These are phyloP conservation scores for Conus canariensis DNA, from an alignment of 2,888 invertebrate species.

Conservation along the genomic window DNA sequence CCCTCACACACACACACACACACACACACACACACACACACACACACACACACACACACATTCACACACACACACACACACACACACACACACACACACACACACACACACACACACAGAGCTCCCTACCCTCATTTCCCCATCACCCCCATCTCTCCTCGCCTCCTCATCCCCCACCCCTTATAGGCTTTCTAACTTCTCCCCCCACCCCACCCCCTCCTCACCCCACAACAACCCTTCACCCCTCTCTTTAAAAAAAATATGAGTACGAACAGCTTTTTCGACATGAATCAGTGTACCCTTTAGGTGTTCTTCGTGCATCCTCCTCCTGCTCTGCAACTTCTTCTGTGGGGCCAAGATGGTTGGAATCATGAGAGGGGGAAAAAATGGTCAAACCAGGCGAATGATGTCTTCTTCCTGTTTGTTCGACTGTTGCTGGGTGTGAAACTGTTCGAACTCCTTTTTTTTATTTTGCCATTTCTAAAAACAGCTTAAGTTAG, in stretches of 20 bases:
- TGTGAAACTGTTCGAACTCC: too few relatives aligned
- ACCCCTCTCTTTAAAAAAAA: neutral
- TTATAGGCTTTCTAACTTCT: neutral
- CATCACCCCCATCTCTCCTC: neutral
- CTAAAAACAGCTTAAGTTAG: too few relatives aligned
- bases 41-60: too few relatives aligned
- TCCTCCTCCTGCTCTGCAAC: neutral
- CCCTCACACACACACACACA: neutral
- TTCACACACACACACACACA: too few relatives aligned
- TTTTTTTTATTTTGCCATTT: too few relatives aligned
- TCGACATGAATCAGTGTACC: slow-evolving; percentile 1
- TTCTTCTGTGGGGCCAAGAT: neutral
- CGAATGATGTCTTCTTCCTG: too few relatives aligned
- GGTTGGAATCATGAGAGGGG: neutral
- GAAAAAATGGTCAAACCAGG: neutral
- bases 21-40: too few relatives aligned
- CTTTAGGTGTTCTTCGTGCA: neutral
- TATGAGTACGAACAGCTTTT: neutral
- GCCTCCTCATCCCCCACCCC: neutral
- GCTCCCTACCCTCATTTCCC: neutral
- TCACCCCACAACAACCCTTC: neutral
- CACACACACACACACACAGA: too few relatives aligned
- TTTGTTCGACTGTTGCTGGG: too few relatives aligned
- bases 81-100: too few relatives aligned
- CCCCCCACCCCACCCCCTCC: neutral